A percentile compares a stretch with the other conserved stretches of the same genome.
Evolutionary conservation across 2,797 vertebrate genomes (phyloP).

Genomic region (Schizopygopsis malacanthus): DNA sequence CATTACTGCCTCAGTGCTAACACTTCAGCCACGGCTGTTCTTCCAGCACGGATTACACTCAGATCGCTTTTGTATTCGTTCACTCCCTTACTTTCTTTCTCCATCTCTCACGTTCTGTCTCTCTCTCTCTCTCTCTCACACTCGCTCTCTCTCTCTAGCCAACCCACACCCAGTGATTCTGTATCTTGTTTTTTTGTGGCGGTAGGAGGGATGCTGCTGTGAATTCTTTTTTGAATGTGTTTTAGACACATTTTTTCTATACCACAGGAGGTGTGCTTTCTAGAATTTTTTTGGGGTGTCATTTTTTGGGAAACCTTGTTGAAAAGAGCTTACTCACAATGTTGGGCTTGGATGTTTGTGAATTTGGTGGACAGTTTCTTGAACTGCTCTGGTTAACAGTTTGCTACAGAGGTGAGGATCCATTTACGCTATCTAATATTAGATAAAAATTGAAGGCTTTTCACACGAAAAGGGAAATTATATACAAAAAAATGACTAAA

Average conservation of each 20-base stretch:
- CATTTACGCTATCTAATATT: neutral
- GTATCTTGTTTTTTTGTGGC: slow-evolving; percentile 38
- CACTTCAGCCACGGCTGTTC: slow-evolving; percentile 21
- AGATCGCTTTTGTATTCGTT: slow-evolving; percentile 47
- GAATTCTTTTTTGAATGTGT: slow-evolving; percentile 49
- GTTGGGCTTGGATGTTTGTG: slow-evolving; percentile 91
- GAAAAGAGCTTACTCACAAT: slow-evolving; percentile 73
- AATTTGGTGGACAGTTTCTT: slow-evolving; percentile 87
- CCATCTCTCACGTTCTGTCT: slow-evolving; percentile 30
- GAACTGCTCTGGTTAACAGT: slow-evolving; percentile 91
- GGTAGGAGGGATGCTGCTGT: slow-evolving; percentile 68
- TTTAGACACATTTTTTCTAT: slow-evolving; percentile 48
- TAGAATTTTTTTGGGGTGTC: slow-evolving; percentile 50
- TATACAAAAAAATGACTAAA: neutral
- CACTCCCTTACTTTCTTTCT: slow-evolving; percentile 34
- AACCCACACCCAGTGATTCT: slow-evolving; percentile 76
- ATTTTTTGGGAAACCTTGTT: slow-evolving; percentile 53
- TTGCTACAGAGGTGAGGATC: slow-evolving; percentile 91
- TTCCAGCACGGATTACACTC: slow-evolving; percentile 38
- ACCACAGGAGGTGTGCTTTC: slow-evolving; percentile 69
- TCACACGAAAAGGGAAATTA: neutral
- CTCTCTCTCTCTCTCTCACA: slow-evolving; percentile 40
- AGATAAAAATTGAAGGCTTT: neutral
- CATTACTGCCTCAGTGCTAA: slow-evolving; percentile 66
- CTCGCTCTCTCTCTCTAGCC: slow-evolving; percentile 49